Conservation (phyloP, 2,797 vertebrate genomes). For the Myotis myotis region DNA sequence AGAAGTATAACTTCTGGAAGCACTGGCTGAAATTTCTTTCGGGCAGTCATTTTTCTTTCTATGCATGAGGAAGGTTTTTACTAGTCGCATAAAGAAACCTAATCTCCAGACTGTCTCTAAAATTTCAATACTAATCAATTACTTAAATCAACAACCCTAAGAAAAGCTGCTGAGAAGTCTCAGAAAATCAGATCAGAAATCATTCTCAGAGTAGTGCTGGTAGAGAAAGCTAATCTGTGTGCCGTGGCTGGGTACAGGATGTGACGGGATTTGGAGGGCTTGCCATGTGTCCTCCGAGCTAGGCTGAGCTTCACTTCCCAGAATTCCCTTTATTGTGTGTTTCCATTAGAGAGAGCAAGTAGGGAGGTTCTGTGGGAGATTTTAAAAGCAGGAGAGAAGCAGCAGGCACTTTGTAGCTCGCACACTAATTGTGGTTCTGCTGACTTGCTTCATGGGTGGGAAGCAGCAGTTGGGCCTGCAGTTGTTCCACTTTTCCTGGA, state of each 20-base stretch:
- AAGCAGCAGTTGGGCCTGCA: background rate
- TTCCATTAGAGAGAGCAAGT: background rate
- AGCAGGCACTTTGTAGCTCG: background rate
- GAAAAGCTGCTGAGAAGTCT: background rate
- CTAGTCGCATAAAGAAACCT: background rate
- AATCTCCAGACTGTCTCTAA: background rate
- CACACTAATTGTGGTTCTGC: background rate
- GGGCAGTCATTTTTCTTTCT: background rate
- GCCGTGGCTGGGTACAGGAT: background rate
- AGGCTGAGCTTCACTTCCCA: background rate
- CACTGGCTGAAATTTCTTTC: background rate
- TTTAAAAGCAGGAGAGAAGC: background rate
- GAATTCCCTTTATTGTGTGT: background rate
- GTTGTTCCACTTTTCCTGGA: background rate
- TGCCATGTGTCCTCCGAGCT: background rate
- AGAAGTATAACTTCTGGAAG: background rate
- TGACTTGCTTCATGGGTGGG: background rate
- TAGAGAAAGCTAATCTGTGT: background rate
- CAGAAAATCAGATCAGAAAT: conserved; percentile 6
- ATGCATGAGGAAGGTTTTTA: background rate
- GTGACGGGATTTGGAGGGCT: background rate
- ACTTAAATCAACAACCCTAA: background rate
- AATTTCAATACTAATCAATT: conserved; percentile 37
- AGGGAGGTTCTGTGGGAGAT: background rate
- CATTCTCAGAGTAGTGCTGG: background rate